These are phyloP conservation scores for Aphelenchoides besseyi DNA, from an alignment of 1,140 invertebrate genomes.

Conservation along the genomic window DNA sequence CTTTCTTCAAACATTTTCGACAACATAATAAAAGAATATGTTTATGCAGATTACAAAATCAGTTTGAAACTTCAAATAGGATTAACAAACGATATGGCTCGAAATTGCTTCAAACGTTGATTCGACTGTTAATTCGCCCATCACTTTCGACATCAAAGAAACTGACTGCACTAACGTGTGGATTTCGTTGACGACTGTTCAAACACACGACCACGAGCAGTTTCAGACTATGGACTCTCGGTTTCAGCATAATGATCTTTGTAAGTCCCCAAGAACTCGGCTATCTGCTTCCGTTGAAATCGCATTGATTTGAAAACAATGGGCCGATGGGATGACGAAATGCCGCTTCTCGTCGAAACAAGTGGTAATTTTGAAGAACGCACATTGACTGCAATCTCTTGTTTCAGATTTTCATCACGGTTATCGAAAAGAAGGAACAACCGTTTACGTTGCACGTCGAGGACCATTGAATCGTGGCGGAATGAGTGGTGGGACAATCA, in stretches of 20 bases:
- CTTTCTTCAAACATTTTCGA: not conserved
- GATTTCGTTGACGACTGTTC: not conserved
- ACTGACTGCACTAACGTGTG: not conserved
- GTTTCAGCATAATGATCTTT: not conserved
- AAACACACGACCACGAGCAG: no score
- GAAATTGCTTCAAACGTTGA: not conserved
- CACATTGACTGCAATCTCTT: not conserved
- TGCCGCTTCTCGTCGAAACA: not conserved
- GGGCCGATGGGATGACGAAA: not conserved
- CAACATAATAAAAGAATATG: not conserved
- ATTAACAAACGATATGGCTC: no score
- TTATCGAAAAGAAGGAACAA: not conserved
- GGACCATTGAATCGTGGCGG: not conserved
- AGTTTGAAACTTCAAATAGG: no score
- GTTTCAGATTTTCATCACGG: not conserved
- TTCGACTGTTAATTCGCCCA: not conserved
- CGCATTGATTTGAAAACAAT: not conserved
- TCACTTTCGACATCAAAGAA: slow-evolving; percentile 1
- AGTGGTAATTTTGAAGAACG: not conserved
- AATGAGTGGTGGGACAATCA: not conserved
- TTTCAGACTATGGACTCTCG: no score
- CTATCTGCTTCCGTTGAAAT: no score
- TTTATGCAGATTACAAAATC: no score
- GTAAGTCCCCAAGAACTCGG: no score
- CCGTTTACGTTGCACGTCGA: not conserved